A percentile compares a stretch with the other conserved stretches of the same genome.
Evolutionary conservation across 2,113 vertebrate species (phyloP).

Genomic region (Dicrurus megarhynchus): DNA sequence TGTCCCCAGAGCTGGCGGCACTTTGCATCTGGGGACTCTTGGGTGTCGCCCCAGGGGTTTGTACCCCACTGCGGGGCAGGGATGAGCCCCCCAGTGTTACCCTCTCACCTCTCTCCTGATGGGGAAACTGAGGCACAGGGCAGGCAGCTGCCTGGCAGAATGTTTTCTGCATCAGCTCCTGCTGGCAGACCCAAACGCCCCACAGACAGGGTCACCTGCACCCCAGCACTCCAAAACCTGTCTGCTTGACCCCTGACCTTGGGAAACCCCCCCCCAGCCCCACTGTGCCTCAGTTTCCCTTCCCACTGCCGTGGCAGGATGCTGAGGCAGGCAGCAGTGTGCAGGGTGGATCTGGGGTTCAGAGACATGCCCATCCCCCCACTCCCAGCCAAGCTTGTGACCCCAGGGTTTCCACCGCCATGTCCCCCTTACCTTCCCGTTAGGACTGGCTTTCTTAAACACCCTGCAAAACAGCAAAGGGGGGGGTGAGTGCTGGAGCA

Average conservation of each 20-base stretch:
- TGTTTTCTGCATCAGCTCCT: background rate
- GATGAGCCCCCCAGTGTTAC: background rate
- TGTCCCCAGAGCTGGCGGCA: background rate
- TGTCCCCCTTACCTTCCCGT: conserved; percentile 67
- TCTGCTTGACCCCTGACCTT: background rate
- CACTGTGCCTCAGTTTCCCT: background rate
- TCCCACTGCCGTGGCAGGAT: background rate
- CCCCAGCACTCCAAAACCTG: background rate
- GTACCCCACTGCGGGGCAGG: no score
- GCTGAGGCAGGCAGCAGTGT: background rate
- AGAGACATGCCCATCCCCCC: background rate
- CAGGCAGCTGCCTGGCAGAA: background rate
- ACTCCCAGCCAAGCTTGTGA: background rate
- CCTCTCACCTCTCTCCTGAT: background rate
- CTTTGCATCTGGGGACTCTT: background rate
- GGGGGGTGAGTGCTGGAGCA: background rate
- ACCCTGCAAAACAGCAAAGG: conserved; percentile 75
- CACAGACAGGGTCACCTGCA: background rate
- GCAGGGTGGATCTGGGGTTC: background rate
- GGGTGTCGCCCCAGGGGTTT: background rate
- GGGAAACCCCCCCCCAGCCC: background rate
- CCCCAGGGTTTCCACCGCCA: accelerated
- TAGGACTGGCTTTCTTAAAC: conserved; percentile 91
- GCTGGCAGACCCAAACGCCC: background rate
- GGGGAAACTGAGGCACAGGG: background rate